A percentile compares a stretch with the other conserved stretches of the same genome.
These are phyloP conservation scores for Caradrina kadenii DNA, from an alignment of 2,888 invertebrate species.

Conservation along the genomic window DNA sequence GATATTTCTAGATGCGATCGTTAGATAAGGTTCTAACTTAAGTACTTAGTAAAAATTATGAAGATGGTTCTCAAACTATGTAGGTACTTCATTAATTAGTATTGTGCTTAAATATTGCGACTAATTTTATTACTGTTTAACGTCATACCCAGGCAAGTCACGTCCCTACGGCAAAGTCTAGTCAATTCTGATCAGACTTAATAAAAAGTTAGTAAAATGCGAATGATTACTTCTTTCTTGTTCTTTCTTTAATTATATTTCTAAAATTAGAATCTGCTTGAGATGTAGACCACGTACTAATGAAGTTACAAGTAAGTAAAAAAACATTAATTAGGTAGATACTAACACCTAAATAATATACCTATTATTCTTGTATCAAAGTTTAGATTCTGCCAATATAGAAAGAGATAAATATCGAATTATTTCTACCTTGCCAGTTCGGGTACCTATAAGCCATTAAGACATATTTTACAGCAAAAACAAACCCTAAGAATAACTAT, in stretches of 20 bases:
- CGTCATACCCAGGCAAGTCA: conserved; percentile 54
- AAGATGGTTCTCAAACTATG: background rate
- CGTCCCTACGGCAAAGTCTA: conserved; percentile 55
- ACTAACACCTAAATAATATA: background rate
- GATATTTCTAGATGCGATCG: too few relatives aligned
- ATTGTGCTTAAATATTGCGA: conserved; percentile 41
- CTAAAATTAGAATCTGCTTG: conserved; percentile 28
- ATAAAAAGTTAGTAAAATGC: conserved; percentile 55
- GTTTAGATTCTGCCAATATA: background rate
- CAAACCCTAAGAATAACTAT: too few relatives aligned
- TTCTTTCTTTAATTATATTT: conserved; percentile 53
- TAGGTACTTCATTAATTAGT: conserved; percentile 43
- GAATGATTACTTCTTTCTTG: conserved; percentile 47
- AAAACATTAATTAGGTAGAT: background rate
- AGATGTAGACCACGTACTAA: conserved; percentile 28
- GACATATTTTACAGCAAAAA: too few relatives aligned
- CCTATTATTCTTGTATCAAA: background rate
- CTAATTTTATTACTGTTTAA: conserved; percentile 39
- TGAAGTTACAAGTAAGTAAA: background rate
- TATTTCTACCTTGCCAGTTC: background rate
- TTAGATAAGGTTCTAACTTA: too few relatives aligned
- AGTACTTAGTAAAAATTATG: conserved; percentile 8
- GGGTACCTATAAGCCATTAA: background rate
- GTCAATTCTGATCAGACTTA: conserved; percentile 50
- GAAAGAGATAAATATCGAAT: background rate